Percentiles rank a stretch among this genome's conserved stretches.
phyloP scores from a whole-genome alignment of 2,888 invertebrate genomes.

The Cotesia congregata region DNA sequence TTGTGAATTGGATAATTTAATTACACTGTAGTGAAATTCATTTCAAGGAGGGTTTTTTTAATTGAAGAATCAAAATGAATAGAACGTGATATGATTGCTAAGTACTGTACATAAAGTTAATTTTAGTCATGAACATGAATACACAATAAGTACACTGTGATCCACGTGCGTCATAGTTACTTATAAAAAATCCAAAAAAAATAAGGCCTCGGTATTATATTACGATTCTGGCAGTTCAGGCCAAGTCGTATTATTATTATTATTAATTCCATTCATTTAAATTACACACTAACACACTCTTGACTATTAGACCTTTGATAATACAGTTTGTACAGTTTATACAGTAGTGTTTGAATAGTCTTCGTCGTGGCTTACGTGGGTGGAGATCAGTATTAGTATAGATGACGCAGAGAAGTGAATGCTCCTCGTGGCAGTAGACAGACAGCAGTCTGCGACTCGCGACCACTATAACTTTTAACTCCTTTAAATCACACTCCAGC shows the following conservation, averaged over 20 bases:
- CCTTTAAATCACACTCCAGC: neutral
- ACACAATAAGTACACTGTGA: neutral
- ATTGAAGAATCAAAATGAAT: too few species aligned
- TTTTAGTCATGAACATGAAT: neutral
- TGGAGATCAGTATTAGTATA: constrained; percentile 23
- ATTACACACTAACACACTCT: neutral
- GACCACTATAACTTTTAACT: constrained; percentile 10
- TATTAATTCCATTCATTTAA: neutral
- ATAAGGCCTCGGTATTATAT: neutral
- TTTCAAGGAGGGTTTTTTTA: too few species aligned
- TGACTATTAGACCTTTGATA: neutral
- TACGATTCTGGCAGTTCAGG: neutral
- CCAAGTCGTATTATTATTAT: neutral
- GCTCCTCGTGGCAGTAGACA: constrained; percentile 38
- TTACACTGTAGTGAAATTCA: too few species aligned
- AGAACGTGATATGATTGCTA: too few species aligned
- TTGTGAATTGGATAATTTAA: too few species aligned
- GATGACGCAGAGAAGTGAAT: constrained; percentile 27
- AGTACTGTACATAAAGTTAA: neutral
- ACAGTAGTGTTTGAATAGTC: neutral
- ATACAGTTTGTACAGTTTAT: constrained; percentile 3
- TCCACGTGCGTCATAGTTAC: neutral
- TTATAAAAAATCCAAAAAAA: neutral
- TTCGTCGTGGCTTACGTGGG: neutral
- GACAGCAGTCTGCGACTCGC: constrained; percentile 29